Evolutionary conservation across 2,113 vertebrate species (phyloP), one percentile per base, ranked within the genome.

Genomic region (Uropsilus gracilis): DNA sequence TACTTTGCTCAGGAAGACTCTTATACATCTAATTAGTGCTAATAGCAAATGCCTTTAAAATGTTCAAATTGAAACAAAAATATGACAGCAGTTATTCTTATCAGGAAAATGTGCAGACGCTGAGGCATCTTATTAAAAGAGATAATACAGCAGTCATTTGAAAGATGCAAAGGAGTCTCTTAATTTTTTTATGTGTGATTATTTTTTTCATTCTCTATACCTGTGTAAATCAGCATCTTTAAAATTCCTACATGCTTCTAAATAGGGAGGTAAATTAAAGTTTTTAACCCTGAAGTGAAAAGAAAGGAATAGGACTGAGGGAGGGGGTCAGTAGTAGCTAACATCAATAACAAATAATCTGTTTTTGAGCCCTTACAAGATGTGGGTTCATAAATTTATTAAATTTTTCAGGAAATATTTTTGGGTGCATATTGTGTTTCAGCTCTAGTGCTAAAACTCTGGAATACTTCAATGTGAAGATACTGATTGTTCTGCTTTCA

Each of bases 51-150:
- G 22, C 46, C 89, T 97, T 96, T 89, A 94, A 87, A 46, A 93
- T 71, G 72, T 91, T 96, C 80, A 97, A 88, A 96, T 90, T 97
- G 93, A 97, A 95, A 96, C 81, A 92, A 94, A 95, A 95, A 89
- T 95, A 94, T 91, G 92, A 93, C 26, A 84, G 48, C 88, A 95
- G 84, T 91, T 94, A 77, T 94, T 97, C 63, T 94, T 96, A 84
- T 93, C 63, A 94, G 93, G 48, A 94, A 97, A 97, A 96, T 87
- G 83, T 94, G 86, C 48, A 90, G 72, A 94, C 18, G 68, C 77
- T 92, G 92, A 87, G 71, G 53, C 48, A 44, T 91, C 0, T 92
- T 97, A 90, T 92, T 97, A 89, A 80, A 75, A 68, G 68, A 97
- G 71, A 75, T 95, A 96, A 93, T 53, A 83, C 3, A 83, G 26